These are phyloP conservation scores for Ciconia maguari DNA, from an alignment of 2,113 vertebrate genomes.

Conservation along the genomic window DNA sequence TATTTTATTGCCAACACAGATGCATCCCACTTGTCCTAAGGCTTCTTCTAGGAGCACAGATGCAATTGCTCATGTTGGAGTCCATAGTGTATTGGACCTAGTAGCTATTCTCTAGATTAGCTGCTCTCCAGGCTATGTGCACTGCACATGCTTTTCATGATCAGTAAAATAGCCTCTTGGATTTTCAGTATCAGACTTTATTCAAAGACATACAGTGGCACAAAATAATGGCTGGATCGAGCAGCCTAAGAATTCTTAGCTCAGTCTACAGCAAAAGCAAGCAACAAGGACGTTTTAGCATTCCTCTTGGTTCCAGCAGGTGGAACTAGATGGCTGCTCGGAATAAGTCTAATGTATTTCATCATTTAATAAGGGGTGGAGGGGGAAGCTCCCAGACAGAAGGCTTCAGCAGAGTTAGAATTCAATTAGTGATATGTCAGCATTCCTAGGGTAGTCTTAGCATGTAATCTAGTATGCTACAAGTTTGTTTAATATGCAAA, in stretches of 20 bases:
- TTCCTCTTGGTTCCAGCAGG: conserved; percentile 17
- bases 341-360: neutral
- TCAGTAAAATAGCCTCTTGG: neutral
- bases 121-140: neutral
- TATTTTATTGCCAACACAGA: neutral
- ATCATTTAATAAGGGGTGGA: neutral
- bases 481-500: neutral
- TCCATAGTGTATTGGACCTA: neutral
- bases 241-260: neutral
- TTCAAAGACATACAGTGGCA: neutral
- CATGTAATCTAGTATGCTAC: neutral
- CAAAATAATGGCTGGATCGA: neutral
- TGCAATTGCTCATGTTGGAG: neutral
- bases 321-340: neutral
- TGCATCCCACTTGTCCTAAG: neutral
- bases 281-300: fast-evolving
- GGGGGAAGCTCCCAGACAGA: neutral
- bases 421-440: neutral
- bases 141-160: neutral
- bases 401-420: neutral
- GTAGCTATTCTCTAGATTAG: neutral
- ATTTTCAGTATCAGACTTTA: neutral
- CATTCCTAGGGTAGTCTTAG: neutral
- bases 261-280: neutral
- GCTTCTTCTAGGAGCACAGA: neutral